Percentiles rank a stretch among this genome's conserved stretches.
Evolutionary conservation across 2,113 vertebrate genomes (phyloP).

Genomic region (Albula goreensis): DNA sequence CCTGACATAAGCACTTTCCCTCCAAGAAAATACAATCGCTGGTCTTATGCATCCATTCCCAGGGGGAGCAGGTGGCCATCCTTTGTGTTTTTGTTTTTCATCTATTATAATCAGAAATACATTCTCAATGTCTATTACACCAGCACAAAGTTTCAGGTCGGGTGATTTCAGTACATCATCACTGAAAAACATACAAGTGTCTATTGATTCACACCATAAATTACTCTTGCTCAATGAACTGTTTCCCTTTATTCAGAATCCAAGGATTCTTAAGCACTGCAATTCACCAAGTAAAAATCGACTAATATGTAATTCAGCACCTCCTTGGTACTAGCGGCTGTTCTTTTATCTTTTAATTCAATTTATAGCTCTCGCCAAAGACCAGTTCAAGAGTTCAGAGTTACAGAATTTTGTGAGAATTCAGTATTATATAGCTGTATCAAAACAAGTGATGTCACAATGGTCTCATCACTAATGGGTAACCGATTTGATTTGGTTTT

Average conservation of each 20-base stretch:
- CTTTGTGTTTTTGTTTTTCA: not conserved
- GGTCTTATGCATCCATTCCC: not conserved
- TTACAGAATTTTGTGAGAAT: not conserved
- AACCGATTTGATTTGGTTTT: no score
- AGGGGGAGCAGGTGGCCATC: not conserved
- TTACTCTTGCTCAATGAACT: not conserved
- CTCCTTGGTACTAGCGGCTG: not conserved
- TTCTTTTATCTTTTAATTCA: not conserved
- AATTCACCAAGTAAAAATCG: not conserved
- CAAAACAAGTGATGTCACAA: not conserved
- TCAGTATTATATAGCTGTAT: not conserved
- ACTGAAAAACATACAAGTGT: not conserved
- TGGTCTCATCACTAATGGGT: no score
- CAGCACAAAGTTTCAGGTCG: not conserved
- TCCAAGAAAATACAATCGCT: not conserved
- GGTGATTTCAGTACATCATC: not conserved
- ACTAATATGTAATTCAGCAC: not conserved
- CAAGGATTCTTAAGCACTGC: not conserved
- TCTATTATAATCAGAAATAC: not conserved
- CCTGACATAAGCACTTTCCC: not conserved
- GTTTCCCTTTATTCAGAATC: not conserved
- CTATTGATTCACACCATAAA: not conserved
- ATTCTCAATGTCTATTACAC: not conserved
- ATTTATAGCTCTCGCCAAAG: not conserved
- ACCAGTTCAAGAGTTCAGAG: not conserved